These are phyloP conservation scores for Tuta absoluta DNA, from an alignment of 2,888 invertebrate genomes.

Conservation along the genomic window DNA sequence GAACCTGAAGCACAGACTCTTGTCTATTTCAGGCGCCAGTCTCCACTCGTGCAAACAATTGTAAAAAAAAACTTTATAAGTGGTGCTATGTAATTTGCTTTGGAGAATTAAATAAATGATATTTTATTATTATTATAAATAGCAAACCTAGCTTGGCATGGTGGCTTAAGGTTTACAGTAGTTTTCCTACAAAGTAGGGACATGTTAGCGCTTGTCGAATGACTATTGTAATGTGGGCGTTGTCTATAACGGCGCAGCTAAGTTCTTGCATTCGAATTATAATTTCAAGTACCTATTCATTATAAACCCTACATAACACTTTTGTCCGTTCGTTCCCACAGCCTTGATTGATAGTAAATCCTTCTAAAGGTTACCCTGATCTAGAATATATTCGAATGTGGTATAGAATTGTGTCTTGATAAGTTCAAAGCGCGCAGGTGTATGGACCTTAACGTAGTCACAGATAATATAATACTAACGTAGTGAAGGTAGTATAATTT, in stretches of 20 bases:
- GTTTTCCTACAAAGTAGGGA: neutral
- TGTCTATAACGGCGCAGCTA: neutral
- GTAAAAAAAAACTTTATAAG: too few species aligned
- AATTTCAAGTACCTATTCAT: neutral
- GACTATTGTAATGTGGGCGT: constrained; percentile 3
- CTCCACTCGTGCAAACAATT: too few species aligned
- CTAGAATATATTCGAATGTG: constrained; percentile 34
- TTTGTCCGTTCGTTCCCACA: constrained; percentile 50
- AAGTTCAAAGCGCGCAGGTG: constrained; percentile 7
- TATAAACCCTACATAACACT: neutral
- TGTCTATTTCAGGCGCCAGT: too few species aligned
- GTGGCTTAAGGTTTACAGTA: too few species aligned
- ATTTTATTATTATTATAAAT: too few species aligned
- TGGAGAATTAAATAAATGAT: too few species aligned
- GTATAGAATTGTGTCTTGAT: neutral
- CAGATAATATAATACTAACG: too few species aligned
- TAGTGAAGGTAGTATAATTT: neutral
- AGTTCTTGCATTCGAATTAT: neutral
- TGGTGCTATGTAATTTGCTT: too few species aligned
- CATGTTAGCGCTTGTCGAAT: neutral
- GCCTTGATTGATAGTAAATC: constrained; percentile 43
- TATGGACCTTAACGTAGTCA: neutral
- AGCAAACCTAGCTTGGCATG: too few species aligned
- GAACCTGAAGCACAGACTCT: too few species aligned
- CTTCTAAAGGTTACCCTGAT: constrained; percentile 38